Evolutionary conservation across 2,113 vertebrate genomes (phyloP), one percentile per base, ranked within the genome.

Genomic region (Forbesichthys agassizii): DNA sequence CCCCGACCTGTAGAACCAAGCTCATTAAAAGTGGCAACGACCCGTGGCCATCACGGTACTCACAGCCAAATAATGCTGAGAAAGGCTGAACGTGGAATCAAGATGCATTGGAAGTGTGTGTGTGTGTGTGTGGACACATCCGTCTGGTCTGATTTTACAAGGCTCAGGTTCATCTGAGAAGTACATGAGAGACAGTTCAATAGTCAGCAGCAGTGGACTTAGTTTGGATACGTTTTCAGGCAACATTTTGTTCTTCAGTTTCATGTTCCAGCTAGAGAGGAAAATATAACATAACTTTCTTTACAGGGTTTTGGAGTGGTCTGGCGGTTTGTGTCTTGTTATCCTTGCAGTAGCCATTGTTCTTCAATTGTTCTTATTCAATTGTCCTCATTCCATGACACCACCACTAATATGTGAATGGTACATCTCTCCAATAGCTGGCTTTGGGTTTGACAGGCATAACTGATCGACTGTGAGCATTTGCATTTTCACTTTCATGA

Each of bases 11-110:
- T 83, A 83, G 67, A 74, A 84, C 68, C 78, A 91, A 84, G 83
- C 89, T 92, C 90, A 92, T 93, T 92, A 92, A 91, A 88, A 90
- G 72, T 79, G 78, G 77, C 89, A 92, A 80, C 84, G 90, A 88
- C 89, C 82, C 91, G 69, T 92, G 82, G 87, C 80, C 73, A 78
- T 75, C 71, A 73, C 79, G 84, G 91, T 88, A 91, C 68, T 42
- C 71, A 67, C 87, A 77, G 87, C 84, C 74, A 79, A 86, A 84
- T 78, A 81, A 71, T 76, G 90, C 85, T 89, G 88, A 89, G 75
- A 58, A 64, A 47, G 74, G 77, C 67, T 64, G 66, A 77, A 65
- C 65, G 73, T 73, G 57, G 60, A 75, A 74, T 69, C 46, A 59
- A 73, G 60, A 74, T 54, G 20, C 55, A 13, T 18, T 65, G 47